Evolutionary conservation across 2,797 vertebrate species (phyloP), one percentile per base, ranked within the genome.

Genomic region (Chaetodon trifasciatus): DNA sequence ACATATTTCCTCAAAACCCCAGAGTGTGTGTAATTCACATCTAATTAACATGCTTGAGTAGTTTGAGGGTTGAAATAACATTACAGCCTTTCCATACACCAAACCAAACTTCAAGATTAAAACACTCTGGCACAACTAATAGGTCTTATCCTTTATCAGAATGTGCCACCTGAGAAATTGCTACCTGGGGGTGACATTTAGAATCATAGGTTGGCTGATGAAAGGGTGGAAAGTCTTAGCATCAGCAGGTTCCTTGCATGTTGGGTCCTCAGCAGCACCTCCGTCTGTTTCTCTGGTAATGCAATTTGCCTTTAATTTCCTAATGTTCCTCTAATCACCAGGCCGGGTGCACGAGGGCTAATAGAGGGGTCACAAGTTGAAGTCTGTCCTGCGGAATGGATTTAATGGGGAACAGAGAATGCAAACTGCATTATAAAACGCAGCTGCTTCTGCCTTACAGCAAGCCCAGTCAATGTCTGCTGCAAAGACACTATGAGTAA

Each of bases 261-360:
- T 90, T 89, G 79, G 89, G 81, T 86, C 87, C 87, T 89, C 84
- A 78, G 88, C 89, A 89, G 91, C 92, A 89, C 88, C 83, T 94
- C 94, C 93, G 92, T 96, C 94, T 95, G 95, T 93, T 95, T 92
- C 86, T 89, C 92, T 90, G 72, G 83, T 95, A 95, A 96, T 94
- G 91, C 93, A 95, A 96, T 96, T 96, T 95, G 86, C 90, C 93
- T 93, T 95, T 95, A 95, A 95, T 96, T 95, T 95, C 93, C 94
- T 96, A 96, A 96, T 95, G 95, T 94, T 93, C 92, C 88, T 95
- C 94, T 96, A 96, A 96, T 96, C 92, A 94, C 91, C 90, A 85
- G 83, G 81, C 87, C 78, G 89, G 92, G 94, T 92, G 92, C 90
- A 93, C 56, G 52, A 89, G 88, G 91, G 93, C 94, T 95, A 95